These are phyloP conservation scores for Sternarchorhynchus goeldii DNA, from an alignment of 2,797 vertebrate genomes.

Conservation along the genomic window DNA sequence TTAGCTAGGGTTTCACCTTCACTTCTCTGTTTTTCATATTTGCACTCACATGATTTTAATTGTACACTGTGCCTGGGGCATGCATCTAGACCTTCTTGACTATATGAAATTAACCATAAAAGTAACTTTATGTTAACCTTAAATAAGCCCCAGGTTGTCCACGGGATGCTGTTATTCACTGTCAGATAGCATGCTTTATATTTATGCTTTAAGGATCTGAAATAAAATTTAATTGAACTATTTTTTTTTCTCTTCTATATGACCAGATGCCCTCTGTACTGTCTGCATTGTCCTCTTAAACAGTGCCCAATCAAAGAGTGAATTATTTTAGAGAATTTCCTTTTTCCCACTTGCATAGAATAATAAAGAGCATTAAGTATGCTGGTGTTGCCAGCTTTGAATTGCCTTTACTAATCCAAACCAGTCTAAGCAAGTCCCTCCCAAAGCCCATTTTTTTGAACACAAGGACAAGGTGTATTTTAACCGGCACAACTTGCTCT, in stretches of 20 bases:
- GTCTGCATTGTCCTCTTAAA: constrained; percentile 32
- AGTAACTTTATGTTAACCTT: background rate
- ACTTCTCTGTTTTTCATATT: constrained; percentile 17
- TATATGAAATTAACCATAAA: background rate
- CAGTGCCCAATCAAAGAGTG: constrained; percentile 43
- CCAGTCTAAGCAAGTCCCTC: constrained; percentile 15
- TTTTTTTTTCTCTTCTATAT: constrained; percentile 40
- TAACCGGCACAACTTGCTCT: background rate
- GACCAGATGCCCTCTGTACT: constrained; percentile 40
- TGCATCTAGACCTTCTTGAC: constrained; percentile 57
- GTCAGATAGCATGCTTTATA: background rate
- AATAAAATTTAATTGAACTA: constrained; percentile 31
- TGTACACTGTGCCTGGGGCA: constrained; percentile 31
- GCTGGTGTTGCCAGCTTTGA: constrained; percentile 43
- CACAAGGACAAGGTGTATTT: constrained; percentile 36
- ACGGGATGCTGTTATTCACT: background rate
- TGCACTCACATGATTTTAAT: background rate
- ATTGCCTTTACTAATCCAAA: constrained; percentile 52
- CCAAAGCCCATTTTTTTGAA: constrained; percentile 29
- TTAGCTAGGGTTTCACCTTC: background rate
- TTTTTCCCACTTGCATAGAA: constrained; percentile 48
- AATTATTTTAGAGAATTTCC: constrained; percentile 50
- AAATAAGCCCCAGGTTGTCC: background rate
- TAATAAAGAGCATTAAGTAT: constrained; percentile 50
- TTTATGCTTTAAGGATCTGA: constrained; percentile 23